These are phyloP conservation scores for Cynocephalus volans DNA, from an alignment of 2,113 vertebrate species.

Conservation along the genomic window DNA sequence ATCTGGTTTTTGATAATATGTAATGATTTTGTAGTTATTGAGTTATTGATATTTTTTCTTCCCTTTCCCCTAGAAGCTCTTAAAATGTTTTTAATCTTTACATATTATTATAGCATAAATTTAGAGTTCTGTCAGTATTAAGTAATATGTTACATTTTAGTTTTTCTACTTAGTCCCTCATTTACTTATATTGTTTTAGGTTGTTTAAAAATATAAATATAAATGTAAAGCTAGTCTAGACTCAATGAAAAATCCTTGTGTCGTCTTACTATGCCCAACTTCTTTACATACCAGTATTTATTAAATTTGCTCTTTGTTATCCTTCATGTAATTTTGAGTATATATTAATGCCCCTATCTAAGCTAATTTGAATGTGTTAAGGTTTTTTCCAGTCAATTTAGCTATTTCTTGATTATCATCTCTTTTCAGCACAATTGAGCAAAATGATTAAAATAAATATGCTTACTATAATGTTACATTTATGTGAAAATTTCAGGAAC, in stretches of 20 bases:
- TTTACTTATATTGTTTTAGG: neutral
- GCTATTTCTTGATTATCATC: neutral
- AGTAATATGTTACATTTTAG: neutral
- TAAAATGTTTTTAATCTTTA: neutral
- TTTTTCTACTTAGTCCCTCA: neutral
- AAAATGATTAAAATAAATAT: neutral
- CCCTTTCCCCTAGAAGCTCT: neutral
- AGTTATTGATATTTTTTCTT: neutral
- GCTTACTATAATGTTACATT: neutral
- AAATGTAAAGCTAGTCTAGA: neutral
- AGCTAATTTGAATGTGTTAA: constrained; percentile 1
- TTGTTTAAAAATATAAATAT: neutral
- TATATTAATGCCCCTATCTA: neutral
- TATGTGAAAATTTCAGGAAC: neutral
- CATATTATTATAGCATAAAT: neutral
- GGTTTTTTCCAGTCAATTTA: neutral
- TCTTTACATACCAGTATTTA: neutral
- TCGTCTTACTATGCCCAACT: neutral
- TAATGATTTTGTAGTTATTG: neutral
- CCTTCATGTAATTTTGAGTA: neutral
- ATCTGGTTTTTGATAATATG: neutral
- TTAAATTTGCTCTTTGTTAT: neutral
- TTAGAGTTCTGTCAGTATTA: neutral
- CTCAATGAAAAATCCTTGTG: neutral
- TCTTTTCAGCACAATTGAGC: neutral